Evolutionary conservation across 2,888 invertebrate species (phyloP), one percentile per base, ranked within the genome.

Genomic region (Harmothoe impar): DNA sequence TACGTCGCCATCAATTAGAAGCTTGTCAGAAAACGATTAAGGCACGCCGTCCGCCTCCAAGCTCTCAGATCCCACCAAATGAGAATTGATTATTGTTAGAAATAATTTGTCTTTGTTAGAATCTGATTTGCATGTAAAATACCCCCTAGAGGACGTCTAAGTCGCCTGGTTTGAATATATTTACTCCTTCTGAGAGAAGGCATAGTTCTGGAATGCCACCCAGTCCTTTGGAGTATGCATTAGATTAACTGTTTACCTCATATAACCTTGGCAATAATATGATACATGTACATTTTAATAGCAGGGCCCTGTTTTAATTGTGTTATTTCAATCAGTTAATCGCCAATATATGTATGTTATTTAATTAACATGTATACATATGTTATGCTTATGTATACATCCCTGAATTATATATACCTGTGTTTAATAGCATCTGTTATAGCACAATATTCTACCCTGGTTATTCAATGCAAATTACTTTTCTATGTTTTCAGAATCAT

Each of bases 121-220:
- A 86, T 86, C 52, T 86, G 86, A 86, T 86, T 86, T 86, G 86
- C 86, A 86, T 86, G 86, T 54, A 54, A 86, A 86, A 54, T 86
- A 25, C 23, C 81, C 81, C 81, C 81, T 31, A 81, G 81, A 81
- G 81, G 81, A 33, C 29, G 52, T 54, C 54, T 86, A 86, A 86
- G 81, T 81, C 86, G 86, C 52, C 86, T 20, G 35, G 33, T 20
- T 33, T 81, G 81, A 81, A 81, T 81, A 81, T 81, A 81, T 81
- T 81, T 81, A 81, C 35, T n/a, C 43, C n/a, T 35, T 35, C 5
- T 81, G 25, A 72, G 29, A 72, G 29, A 3, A 25, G 72, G 72
- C 15, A 5, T 72, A 25, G 29, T 3, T 29, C 72, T 29, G 72
- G 7, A 25, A 25, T 25, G 25, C 20, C 62, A n/a, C 62, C 62